Base-by-base conservation (phyloP, 1,140 invertebrate genomes). In the Apis laboriosa region DNA sequence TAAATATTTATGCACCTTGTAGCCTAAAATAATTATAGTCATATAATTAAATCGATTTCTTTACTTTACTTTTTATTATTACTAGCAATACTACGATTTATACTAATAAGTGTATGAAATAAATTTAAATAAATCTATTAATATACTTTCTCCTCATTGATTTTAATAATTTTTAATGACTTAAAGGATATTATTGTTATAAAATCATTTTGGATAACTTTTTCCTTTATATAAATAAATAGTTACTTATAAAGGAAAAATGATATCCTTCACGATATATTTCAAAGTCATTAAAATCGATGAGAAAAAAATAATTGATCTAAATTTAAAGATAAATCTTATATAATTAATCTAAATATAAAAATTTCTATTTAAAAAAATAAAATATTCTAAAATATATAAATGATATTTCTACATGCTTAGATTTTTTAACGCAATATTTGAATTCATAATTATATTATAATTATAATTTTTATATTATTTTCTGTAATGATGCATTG, bases 1-100 rank as follows among this genome's bases (percentile, higher is more conserved):
- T 70, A 82, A 82, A 82, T 82, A 82, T 49, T 77, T 82, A 77
- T 68, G 74, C 74, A 77, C 73, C 64, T 70, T 64, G 19, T 28
- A 70, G 34, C 70, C 63, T 68, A 82, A 61, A 60, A 17, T 82
- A 81, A 77, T 74, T 68, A 61, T 53, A 66, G 53, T 82, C 51
- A 43, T 77, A 55, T 7, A 77, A 61, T 77, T 77, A 34, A 34
- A 80, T 64, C 13, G 53, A n/a, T 28, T 43, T 43, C 24, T 49
- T 77, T 53, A 34, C 73, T 43, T 43, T 82, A 82, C 3, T 7
- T 19, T 53, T 60, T 82, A 77, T 60, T 82, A 77, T 28, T 19
- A 60, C 70, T 80, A 80, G 15, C 70, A 21, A 80, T 74, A 56
- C 34, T 51, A 58, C 34, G n/a, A 58, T 28, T 53, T 5, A 58